Conservation (phyloP, 2,113 vertebrate species). For the Antigone vipio region DNA sequence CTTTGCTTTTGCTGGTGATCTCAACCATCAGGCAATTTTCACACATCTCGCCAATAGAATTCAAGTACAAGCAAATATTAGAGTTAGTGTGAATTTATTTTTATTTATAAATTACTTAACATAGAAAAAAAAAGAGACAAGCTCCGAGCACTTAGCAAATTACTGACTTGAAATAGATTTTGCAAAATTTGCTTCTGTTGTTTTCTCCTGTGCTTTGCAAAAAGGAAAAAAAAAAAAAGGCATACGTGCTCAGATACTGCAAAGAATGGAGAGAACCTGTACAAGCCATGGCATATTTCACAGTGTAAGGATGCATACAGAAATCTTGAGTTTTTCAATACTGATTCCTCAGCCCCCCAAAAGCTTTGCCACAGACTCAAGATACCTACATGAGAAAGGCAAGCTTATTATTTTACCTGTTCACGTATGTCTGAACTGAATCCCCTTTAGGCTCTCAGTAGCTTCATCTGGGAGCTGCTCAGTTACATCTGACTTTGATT, state of each 20-base stretch:
- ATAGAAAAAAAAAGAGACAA: neutral
- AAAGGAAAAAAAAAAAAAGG: neutral
- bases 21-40: constrained; percentile 71
- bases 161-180: constrained; percentile 46
- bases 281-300: neutral
- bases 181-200: neutral
- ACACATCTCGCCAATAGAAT: constrained; percentile 61
- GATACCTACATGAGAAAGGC: neutral
- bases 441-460: neutral
- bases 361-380: neutral
- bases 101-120: constrained; percentile 65
- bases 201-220: constrained; percentile 6
- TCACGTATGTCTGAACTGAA: neutral
- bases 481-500: neutral
- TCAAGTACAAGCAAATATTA: constrained; percentile 66
- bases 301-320: neutral
- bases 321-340: neutral
- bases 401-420: neutral
- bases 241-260: neutral
- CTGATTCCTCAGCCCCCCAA: neutral
- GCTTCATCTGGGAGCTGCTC: neutral
- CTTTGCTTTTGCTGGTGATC: constrained; percentile 65
- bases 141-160: constrained; percentile 50
- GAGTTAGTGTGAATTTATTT: constrained; percentile 58
- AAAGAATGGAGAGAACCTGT: neutral